A percentile compares a stretch with the other conserved stretches of the same genome.
Conservation (phyloP, 2,797 vertebrate genomes). For the Onychomys leucogaster region DNA sequence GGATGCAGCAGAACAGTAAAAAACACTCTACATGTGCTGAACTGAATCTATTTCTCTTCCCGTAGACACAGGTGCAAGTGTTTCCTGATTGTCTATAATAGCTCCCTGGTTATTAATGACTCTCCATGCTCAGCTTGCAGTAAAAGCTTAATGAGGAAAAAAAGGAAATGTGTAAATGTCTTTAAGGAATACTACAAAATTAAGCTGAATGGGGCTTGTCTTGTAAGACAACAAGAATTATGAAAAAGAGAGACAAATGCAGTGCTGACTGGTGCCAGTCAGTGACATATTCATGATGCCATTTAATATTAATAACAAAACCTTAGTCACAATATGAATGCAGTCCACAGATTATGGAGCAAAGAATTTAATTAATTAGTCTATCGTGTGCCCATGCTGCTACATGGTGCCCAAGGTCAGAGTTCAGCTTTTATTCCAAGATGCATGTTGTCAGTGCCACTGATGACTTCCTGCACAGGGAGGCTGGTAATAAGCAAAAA, state of each 20-base stretch:
- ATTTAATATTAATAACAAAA: background rate
- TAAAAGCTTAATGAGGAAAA: background rate
- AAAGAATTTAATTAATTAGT: background rate
- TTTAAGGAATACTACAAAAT: conserved; percentile 25
- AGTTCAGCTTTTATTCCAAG: background rate
- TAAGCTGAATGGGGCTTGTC: background rate
- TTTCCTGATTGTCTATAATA: conserved; percentile 29
- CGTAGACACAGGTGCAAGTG: background rate
- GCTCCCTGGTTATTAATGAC: background rate
- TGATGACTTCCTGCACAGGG: background rate
- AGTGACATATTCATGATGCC: background rate
- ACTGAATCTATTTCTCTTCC: background rate
- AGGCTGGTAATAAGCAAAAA: background rate
- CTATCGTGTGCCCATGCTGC: background rate
- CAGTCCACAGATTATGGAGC: background rate
- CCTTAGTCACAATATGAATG: background rate
- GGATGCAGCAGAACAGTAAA: background rate
- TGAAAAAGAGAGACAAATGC: background rate
- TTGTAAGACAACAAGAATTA: background rate
- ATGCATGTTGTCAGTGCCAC: background rate
- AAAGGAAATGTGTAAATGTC: conserved; percentile 13
- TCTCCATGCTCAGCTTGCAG: background rate
- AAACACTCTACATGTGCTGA: background rate
- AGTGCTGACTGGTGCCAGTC: background rate
- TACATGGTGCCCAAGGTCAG: background rate